Percentiles rank a stretch among this genome's conserved stretches.
These are phyloP conservation scores for Dasysyrphus tricinctus DNA, from an alignment of 2,888 invertebrate genomes.

Conservation along the genomic window DNA sequence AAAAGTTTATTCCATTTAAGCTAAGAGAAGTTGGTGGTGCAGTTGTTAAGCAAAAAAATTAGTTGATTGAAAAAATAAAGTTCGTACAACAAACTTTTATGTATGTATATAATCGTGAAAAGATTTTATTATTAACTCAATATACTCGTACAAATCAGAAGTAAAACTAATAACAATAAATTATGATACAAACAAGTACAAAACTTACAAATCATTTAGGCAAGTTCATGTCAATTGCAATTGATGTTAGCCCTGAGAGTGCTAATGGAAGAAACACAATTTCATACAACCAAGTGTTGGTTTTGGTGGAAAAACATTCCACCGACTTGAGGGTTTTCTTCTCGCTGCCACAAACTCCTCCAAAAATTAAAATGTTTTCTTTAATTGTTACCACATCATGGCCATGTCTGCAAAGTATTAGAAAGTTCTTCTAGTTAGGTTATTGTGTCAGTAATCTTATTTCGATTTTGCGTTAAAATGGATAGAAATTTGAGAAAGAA, in stretches of 20 bases:
- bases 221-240: conserved; percentile 58
- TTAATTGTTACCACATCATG: conserved; percentile 77
- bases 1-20: conserved; percentile 47
- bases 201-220: conserved; percentile 24
- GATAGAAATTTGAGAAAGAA: no score
- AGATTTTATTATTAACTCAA: conserved; percentile 52
- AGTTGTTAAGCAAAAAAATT: background rate
- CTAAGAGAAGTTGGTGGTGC: background rate
- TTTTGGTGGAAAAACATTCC: conserved; percentile 87
- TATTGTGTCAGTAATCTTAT: background rate
- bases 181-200: conserved; percentile 19
- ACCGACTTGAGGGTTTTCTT: conserved; percentile 86
- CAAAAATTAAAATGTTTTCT: conserved; percentile 78
- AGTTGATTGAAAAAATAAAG: background rate
- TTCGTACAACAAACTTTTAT: background rate
- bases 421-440: background rate
- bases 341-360: conserved; percentile 77
- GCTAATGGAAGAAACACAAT: conserved; percentile 86
- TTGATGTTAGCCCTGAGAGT: conserved; percentile 84
- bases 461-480: no score
- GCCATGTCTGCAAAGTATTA: conserved; percentile 77
- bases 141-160: conserved; percentile 15
- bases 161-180: conserved; percentile 48
- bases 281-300: conserved; percentile 86
- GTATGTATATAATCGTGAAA: conserved; percentile 38